Evolutionary conservation across 2,888 invertebrate species (phyloP).

Genomic region (Doris montereyensis): DNA sequence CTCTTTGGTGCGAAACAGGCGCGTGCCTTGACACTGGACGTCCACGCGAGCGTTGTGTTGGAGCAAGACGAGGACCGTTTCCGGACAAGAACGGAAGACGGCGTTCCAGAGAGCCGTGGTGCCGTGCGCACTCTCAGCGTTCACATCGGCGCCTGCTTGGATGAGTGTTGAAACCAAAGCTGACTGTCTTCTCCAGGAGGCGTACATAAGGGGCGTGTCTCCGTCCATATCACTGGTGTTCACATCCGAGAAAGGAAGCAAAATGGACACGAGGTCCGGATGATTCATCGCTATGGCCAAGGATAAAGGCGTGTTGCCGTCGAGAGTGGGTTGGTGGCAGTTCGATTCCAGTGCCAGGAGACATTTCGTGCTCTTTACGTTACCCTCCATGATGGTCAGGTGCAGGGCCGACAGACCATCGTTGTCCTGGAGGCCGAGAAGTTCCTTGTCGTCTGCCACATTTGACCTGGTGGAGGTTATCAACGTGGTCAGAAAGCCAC

Average conservation of each 20-base stretch:
- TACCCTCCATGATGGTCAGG: background rate
- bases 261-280: background rate
- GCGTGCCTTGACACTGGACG: slow-evolving; percentile 20
- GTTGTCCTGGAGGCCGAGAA: too few relatives aligned
- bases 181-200: background rate
- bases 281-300: slow-evolving; percentile 3
- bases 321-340: background rate
- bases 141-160: background rate
- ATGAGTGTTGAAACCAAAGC: background rate
- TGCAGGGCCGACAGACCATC: slow-evolving; percentile 15
- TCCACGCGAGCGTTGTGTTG: slow-evolving; percentile 1
- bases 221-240: slow-evolving; percentile 10
- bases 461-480: too few relatives aligned
- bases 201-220: slow-evolving; percentile 28
- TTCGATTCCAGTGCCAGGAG: background rate
- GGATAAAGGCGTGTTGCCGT: slow-evolving; percentile 13
- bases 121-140: background rate
- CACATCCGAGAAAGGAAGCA: slow-evolving; percentile 14
- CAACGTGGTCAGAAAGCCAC: too few relatives aligned
- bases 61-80: background rate
- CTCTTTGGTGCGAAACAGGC: background rate
- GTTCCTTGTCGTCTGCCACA: too few relatives aligned
- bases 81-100: background rate
- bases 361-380: background rate
- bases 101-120: slow-evolving; percentile 23